A percentile compares a stretch with the other conserved stretches of the same genome.
Conservation (phyloP, 37 sponge, comb jelly and placozoan species). For the Halichondria panicea region DNA sequence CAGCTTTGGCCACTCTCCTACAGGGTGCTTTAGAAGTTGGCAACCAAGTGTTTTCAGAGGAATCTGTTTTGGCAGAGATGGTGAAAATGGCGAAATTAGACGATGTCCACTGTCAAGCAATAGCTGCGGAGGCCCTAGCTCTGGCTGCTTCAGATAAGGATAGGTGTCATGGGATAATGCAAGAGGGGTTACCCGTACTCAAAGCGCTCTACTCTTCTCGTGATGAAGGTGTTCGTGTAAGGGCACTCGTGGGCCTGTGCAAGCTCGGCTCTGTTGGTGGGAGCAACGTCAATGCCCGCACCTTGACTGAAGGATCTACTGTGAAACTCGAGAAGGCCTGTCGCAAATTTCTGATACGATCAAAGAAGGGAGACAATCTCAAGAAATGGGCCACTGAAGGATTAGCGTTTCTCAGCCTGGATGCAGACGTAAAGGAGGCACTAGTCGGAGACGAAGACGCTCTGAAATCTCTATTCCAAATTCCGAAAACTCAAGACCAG, state of each 20-base stretch:
- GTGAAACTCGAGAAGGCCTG: conserved; percentile 66
- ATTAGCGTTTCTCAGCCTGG: conserved; percentile 84
- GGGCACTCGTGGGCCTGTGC: conserved; percentile 92
- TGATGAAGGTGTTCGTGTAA: conserved; percentile 68
- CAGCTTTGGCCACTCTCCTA: conserved; percentile 59
- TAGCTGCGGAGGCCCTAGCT: conserved; percentile 81
- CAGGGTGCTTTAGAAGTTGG: conserved; percentile 79
- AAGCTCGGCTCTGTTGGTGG: conserved; percentile 84
- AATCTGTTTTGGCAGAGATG: conserved; percentile 37
- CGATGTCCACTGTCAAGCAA: conserved; percentile 51
- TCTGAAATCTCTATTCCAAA: conserved; percentile 48
- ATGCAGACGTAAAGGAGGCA: conserved; percentile 91
- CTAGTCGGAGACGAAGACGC: conserved; percentile 61
- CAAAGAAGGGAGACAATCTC: conserved; percentile 26
- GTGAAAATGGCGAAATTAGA: conserved; percentile 55
- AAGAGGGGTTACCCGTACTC: conserved; percentile 60
- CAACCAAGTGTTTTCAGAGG: conserved; percentile 55
- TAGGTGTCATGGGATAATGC: conserved; percentile 68
- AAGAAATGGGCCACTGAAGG: conserved; percentile 93
- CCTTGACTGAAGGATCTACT: conserved; percentile 66
- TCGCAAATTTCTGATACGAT: conserved; percentile 65
- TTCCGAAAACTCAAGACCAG: conserved; percentile 48
- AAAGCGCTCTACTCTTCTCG: conserved; percentile 64
- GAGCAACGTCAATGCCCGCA: conserved; percentile 71
- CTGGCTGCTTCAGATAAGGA: conserved; percentile 90